Percentiles rank a stretch among this genome's conserved stretches.
Conservation (phyloP, 2,113 vertebrate species). For the Hippocampus guttulatus region DNA sequence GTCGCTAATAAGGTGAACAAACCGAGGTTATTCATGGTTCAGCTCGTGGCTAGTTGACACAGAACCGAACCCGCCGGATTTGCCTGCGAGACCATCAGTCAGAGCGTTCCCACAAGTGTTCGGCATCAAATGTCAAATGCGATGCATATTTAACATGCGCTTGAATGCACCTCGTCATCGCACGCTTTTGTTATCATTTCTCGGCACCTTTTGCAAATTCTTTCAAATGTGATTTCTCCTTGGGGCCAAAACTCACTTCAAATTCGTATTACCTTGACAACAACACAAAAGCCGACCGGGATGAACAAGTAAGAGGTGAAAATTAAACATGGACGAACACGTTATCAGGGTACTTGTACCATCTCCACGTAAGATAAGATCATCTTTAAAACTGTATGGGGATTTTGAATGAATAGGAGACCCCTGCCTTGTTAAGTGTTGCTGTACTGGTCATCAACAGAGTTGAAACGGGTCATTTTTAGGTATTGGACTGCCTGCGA, state of each 20-base stretch:
- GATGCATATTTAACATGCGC: conserved; percentile 6
- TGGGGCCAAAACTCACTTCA: background rate
- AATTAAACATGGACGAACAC: no score
- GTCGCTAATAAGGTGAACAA: background rate
- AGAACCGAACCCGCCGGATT: background rate
- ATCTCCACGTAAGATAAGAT: no score
- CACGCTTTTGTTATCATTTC: background rate
- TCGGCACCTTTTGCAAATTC: background rate
- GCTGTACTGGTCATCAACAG: no score
- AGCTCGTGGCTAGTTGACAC: background rate
- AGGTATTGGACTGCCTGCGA: no score
- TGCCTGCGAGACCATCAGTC: background rate
- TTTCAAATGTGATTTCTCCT: background rate
- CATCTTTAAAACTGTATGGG: no score
- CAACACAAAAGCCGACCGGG: background rate
- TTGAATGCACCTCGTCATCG: background rate
- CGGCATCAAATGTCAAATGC: no score
- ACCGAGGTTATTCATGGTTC: background rate
- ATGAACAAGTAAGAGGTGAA: no score
- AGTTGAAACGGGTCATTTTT: no score
- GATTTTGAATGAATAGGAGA: no score
- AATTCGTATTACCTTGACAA: background rate
- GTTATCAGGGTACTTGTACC: no score
- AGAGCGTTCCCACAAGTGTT: no score
- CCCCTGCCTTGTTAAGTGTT: background rate